Evolutionary conservation across 2,888 invertebrate species (phyloP), one percentile per base, ranked within the genome.

Genomic region (Clusia tigrina): DNA sequence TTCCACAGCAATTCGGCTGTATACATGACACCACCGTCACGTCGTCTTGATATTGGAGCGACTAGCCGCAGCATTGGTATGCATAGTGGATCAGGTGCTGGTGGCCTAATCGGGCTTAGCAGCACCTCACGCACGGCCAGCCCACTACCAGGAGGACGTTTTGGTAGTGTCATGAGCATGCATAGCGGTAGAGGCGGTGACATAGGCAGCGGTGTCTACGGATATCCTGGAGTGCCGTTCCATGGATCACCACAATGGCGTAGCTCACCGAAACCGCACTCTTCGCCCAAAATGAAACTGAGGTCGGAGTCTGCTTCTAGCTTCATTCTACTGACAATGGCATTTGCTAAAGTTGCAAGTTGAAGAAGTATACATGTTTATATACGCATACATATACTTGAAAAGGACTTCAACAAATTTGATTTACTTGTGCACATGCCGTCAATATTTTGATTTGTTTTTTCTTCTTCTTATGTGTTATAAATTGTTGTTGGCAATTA

Each of bases 211-310:
- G n/a, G n/a, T n/a, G n/a, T 55, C 23, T 54, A 25, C 25, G 65
- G 66, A 6, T 66, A 69, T 20, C 64, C 65, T 54, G 69, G 71
- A 60, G 57, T 66, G 42, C 52, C 66, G 17, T 65, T 73, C 52
- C 85, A 85, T 74, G 89, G 88, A 57, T 88, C 89, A 52, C 87
- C 87, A 48, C 83, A 83, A 73, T 84, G 81, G 74, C 85, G 88
- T 22, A 88, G 86, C 71, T 86, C 87, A 60, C 86, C 88, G 25
- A 86, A 87, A 74, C 89, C 91, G 68, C 93, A 93, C 76, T 91
- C 92, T 73, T 94, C 94, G 77, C 95, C 95, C 68, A 95, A 95
- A 87, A 91, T 95, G 90, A 95, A 95, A 86, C 87, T 95, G 84
- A 94, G 95, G 94, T 94, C 76, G 69, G 77, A n/a, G n/a, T n/a